A percentile compares a stretch with the other conserved stretches of the same genome.
Conservation (phyloP, 2,888 invertebrate species). For the Calliopum simillimum region DNA sequence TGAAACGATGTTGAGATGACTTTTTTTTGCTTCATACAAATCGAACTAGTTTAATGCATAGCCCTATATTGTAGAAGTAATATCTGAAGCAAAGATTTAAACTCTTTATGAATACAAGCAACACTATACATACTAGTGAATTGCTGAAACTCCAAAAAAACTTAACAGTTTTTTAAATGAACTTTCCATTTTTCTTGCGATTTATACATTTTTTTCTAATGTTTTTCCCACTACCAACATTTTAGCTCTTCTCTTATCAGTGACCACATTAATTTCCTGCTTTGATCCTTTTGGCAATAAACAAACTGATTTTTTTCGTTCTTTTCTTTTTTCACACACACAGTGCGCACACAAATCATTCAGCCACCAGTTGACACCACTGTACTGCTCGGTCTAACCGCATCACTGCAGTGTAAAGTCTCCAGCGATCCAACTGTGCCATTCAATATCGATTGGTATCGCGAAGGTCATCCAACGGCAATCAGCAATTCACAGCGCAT, state of each 20-base stretch:
- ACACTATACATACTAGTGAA: too few species aligned
- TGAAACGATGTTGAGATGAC: too few species aligned
- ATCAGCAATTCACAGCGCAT: constrained; percentile 77
- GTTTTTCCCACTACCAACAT: not conserved
- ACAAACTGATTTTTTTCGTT: constrained; percentile 48
- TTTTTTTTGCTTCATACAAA: too few species aligned
- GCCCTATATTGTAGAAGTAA: too few species aligned
- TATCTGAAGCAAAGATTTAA: too few species aligned
- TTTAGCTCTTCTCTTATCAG: not conserved
- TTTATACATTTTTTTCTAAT: too few species aligned
- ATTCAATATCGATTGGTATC: constrained; percentile 89
- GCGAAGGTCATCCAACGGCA: constrained; percentile 78
- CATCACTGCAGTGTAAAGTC: constrained; percentile 93
- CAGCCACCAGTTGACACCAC: constrained; percentile 93
- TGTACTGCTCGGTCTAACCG: constrained; percentile 91
- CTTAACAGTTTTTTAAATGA: too few species aligned
- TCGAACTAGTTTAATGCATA: too few species aligned
- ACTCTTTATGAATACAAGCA: too few species aligned
- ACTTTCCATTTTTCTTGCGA: too few species aligned
- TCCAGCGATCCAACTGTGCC: constrained; percentile 90
- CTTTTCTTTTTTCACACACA: constrained; percentile 28
- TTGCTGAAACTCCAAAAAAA: too few species aligned
- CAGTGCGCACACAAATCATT: constrained; percentile 93
- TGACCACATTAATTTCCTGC: constrained; percentile 1
- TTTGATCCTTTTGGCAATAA: constrained; percentile 16